Evolutionary conservation across 2,888 invertebrate species (phyloP), one percentile per base, ranked within the genome.

Genomic region (Drosophila sordidapex): DNA sequence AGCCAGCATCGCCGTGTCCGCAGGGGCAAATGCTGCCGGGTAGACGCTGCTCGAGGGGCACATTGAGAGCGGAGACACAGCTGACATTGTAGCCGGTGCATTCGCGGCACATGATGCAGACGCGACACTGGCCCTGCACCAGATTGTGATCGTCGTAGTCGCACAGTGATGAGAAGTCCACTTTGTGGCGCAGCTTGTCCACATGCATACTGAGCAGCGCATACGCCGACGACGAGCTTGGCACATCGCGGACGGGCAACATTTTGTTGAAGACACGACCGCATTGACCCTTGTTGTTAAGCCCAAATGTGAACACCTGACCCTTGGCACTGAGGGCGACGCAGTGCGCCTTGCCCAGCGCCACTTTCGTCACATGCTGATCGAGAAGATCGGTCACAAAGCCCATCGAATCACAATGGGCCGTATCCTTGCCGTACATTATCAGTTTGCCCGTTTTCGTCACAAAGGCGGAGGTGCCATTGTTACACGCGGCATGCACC

Each of bases 241-340:
- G 81, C 70, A 84, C 83, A 77, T 90, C 87, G 38, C 85, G 83
- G n/a, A 90, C 88, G 7, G 85, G 95, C 95, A 92, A 95, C 95
- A 76, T 94, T 76, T 92, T 92, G 46, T 87, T 88, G 89, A 96
- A 97, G 84, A 97, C 97, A 76, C 98, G 94, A 6, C 99, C 99
- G 93, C 99, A 99, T 91, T 99, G 99, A 1, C 98, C 98, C 92
- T 99, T 98, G 92, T 99, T 99, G 93, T 99, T 99, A 74, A 99
- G 97, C 7, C 99, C 99, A 93, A 99, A 99, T 0, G 99, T 98
- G 92, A 96, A 99, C 4, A 99, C 96, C 83, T 97, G 96, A 0
- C 99, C 99, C 91, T 97, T 97, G 81, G 95, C 96, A 18, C 97
- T 98, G 15, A 99, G 94, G 0, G 96, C 97, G 0, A 98, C 97